Evolutionary conservation across 2,797 vertebrate genomes (phyloP).

Genomic region (Paratrypauchen microcephalus): DNA sequence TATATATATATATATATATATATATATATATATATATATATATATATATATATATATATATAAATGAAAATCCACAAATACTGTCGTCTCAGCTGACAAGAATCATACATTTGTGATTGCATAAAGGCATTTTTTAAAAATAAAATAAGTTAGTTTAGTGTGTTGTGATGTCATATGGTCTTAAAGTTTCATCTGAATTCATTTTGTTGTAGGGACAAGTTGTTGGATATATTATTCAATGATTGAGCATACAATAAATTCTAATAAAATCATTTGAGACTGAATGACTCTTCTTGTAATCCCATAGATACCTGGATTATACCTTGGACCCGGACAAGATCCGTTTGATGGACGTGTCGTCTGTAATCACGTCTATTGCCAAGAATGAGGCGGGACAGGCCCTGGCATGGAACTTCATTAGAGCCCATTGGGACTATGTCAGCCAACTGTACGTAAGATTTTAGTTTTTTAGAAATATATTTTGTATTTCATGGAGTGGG

Average conservation of each 20-base stretch:
- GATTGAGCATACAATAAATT: background rate
- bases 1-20: no score
- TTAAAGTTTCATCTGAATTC: no score
- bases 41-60: no score
- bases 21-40: no score
- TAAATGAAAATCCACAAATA: no score
- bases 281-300: constrained; percentile 22
- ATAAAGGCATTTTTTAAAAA: no score
- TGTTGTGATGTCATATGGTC: no score
- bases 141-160: no score
- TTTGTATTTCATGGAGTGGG: background rate
- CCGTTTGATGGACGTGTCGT: constrained; percentile 78
- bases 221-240: background rate
- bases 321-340: constrained; percentile 81
- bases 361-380: constrained; percentile 78
- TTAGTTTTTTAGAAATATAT: no score
- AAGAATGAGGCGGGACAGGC: constrained; percentile 81
- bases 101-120: no score
- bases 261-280: background rate
- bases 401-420: constrained; percentile 90
- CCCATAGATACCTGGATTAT: constrained; percentile 86
- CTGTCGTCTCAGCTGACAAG: no score
- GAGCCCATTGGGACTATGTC: constrained; percentile 79
- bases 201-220: background rate
- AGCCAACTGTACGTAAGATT: constrained; percentile 82